Evolutionary conservation across 2,797 vertebrate genomes (phyloP), one percentile per base, ranked within the genome.

Genomic region (Emydoidea blandingii): DNA sequence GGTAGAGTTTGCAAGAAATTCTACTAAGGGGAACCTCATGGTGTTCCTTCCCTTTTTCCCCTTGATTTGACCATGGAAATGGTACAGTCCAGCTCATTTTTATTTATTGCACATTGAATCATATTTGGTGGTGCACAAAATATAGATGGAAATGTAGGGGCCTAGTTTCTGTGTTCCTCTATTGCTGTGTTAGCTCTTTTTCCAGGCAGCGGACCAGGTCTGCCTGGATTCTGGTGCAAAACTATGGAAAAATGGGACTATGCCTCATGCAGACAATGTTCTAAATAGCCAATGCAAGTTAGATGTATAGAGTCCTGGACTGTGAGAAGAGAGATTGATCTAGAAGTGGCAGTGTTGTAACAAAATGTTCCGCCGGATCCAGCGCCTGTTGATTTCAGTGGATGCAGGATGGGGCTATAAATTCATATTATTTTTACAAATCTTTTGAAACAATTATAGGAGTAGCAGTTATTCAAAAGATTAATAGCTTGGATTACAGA

Each of bases 401-500:
- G 81, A 50, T 47, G 85, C 85, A 54, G 31, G 53, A 68, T 12
- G 34, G 53, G 72, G 15, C 49, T 53, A 84, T 92, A 88, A 78
- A 89, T 86, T 78, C 78, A 56, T 81, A 89, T 92, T 89, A 86
- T 86, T 89, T 92, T 78, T 65, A 78, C 65, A 78, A 65, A 86
- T 54, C 65, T 86, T 85, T 86, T 78, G 47, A 78, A 85, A 89
- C 54, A 65, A 11, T 89, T 92, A 81, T 81, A 81, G 85, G 65
- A 83, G 89, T 86, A 81, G 87, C 87, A 86, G 81, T 92, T 89
- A 86, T 68, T 92, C 91, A 89, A 57, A 89, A 65, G 83, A 83
- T 81, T 65, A 92, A 86, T 83, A 89, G 87, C 91, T 65, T 86
- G 59, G 81, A 92, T 92, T 82, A 89, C 79, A 89, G 85, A 92